Evolutionary conservation across 2,113 vertebrate species (phyloP), one percentile per base, ranked within the genome.

Genomic region (Sinocyclocheilus anshuiensis): DNA sequence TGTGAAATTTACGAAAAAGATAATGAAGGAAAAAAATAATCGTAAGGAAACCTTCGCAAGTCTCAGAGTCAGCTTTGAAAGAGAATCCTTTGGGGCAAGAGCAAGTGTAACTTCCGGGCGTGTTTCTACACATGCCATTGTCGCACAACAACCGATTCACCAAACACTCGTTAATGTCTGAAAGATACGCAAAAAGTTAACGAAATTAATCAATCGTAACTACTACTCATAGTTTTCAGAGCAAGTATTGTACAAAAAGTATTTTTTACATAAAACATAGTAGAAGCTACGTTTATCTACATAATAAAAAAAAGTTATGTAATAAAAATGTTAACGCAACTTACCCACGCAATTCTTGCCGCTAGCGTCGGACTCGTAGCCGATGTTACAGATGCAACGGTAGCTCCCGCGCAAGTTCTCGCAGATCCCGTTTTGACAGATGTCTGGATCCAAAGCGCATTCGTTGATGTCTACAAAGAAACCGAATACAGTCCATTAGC

Each of bases 391-490:
- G 91, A 98, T 98, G 88, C 98, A 99, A 87, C 98, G 97, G 92
- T 99, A 99, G 90, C 98, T 99, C 39, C 98, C 98, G 1, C 97
- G 94, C 83, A 99, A 94, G 91, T 99, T 99, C 93, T 99, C 98
- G 2, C 98, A 99, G 50, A 98, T 97, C n/a, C 98, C 98, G 0
- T 99, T 99, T 91, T 97, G 96, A 84, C 98, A 99, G 91, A 99
- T 99, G 88, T 99, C 98, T 0, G 98, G 97, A 92, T 99, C 97
- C 90, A 99, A 93, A 87, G 97, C 98, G 3, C 98, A 99, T 89
- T 99, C 98, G 0, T 99, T 99, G 93, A 99, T 99, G 92, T 99
- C 98, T 99, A 89, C 8, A 1, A 45, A 39, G 29, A 13, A 74
- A 83, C 22, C 76, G 42, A 67, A 42, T 5, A 29, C n/a, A 39